Evolutionary conservation across 2,113 vertebrate species (phyloP), one percentile per base, ranked within the genome.

Genomic region (Porphyrio hochstetteri): DNA sequence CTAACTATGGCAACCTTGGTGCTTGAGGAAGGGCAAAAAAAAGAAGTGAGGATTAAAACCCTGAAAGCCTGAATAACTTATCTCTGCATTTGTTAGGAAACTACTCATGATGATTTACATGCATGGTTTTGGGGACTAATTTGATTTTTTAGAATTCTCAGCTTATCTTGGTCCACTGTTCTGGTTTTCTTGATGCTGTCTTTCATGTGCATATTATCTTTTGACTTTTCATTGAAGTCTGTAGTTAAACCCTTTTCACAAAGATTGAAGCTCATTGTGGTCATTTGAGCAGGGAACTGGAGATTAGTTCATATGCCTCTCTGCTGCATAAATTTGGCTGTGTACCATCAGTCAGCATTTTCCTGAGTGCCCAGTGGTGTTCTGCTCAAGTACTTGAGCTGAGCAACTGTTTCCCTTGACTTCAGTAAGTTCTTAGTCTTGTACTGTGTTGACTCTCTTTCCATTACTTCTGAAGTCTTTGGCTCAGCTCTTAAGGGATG

Each of bases 71-170:
- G 60, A 77, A 52, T 92, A 86, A 84, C 13, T 92, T 81, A 27
- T 36, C 56, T 93, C 65, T 79, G 40, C 36, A 50, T 96, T 93
- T 90, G 55, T 86, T 92, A 71, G 48, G 27, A 81, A 95, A 46
- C 44, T 69, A 40, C 21, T 87, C 7, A 17, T 68, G 36, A 36
- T 90, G 63, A 81, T 71, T 90, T 86, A 36, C 29, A 12, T 71
- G 44, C 63, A 77, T 24, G 38, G 13, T 70, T 90, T 78, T 40
- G 5, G n/a, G 23, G 23, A 56, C 31, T 76, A 50, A 61, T 35
- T 67, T 72, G 40, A 56, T 82, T 87, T 76, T 76, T 71, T 90
- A 67, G 42, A 81, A 75, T 79, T 81, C 48, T 74, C 31, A 40
- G 25, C 21, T 86, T 60, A 33, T 72, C 19, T 75, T 86, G n/a